A percentile compares a stretch with the other conserved stretches of the same genome.
phyloP scores from a whole-genome alignment of 1,140 invertebrate species.

The Mya arenaria region DNA sequence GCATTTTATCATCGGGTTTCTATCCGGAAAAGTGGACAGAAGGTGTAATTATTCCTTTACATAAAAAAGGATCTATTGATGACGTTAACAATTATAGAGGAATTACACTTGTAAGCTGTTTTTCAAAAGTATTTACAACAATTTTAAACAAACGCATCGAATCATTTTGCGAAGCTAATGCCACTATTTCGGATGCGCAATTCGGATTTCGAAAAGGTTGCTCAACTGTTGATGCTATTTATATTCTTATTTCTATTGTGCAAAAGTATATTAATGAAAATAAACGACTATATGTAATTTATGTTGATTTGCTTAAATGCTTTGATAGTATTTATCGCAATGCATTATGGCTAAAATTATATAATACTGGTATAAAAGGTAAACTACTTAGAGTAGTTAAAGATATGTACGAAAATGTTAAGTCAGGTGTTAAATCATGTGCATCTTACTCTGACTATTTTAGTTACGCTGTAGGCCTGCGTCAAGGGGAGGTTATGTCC shows the following conservation, averaged over 20 bases:
- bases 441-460: conserved; percentile 31
- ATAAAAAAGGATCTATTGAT: conserved; percentile 2
- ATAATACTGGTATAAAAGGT: conserved; percentile 30
- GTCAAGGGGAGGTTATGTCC: conserved; percentile 31
- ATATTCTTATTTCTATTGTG: conserved; percentile 29
- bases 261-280: conserved; percentile 34
- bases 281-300: conserved; percentile 21
- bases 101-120: conserved; percentile 26
- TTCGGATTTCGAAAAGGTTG: conserved; percentile 15
- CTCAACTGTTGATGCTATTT: conserved; percentile 30
- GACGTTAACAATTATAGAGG: conserved; percentile 33
- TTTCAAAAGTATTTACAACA: conserved; percentile 41
- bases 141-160: conserved; percentile 10
- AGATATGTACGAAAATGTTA: conserved; percentile 42
- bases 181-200: conserved; percentile 3
- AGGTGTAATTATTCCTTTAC: conserved; percentile 9
- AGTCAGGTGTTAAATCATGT: conserved; percentile 38
- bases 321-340: conserved; percentile 45
- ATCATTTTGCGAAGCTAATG: not conserved
- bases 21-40: conserved; percentile 29
- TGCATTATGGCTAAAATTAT: conserved; percentile 32
- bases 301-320: conserved; percentile 13
- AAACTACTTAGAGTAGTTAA: conserved; percentile 13
- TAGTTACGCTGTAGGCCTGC: conserved; percentile 19
- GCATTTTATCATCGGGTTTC: conserved; percentile 16